Evolutionary conservation across 2,113 vertebrate species (phyloP).

Genomic region (Megaleporinus macrocephalus): DNA sequence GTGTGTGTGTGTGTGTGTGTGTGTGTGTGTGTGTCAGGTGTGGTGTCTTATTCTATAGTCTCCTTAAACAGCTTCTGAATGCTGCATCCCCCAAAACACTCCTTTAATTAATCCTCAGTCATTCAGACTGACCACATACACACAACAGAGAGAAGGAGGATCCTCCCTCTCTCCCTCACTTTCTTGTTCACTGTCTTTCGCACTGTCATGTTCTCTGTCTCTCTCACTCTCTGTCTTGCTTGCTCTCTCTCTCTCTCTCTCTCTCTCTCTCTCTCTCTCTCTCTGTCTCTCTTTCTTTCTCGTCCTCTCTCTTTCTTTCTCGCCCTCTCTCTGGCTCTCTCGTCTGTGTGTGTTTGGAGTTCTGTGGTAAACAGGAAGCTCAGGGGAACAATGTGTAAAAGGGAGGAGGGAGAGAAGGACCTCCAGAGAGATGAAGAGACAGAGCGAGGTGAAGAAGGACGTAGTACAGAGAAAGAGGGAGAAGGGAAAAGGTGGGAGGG

Average conservation of each 20-base stretch:
- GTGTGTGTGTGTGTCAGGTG: neutral
- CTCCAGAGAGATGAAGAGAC: neutral
- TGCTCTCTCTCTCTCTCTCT: neutral
- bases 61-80: neutral
- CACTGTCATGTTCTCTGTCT: constrained; percentile 5
- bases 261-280: too few species aligned
- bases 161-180: too few species aligned
- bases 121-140: neutral
- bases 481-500: neutral
- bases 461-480: neutral
- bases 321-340: neutral
- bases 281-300: too few species aligned
- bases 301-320: neutral
- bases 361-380: constrained; percentile 74
- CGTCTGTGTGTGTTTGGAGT: constrained; percentile 42
- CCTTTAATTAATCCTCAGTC: neutral
- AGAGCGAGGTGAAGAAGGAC: neutral
- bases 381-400: constrained; percentile 66
- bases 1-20: too few species aligned
- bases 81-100: neutral
- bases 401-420: constrained; percentile 8
- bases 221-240: too few species aligned
- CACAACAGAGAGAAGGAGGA: neutral
- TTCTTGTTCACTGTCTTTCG: too few species aligned
- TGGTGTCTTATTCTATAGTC: neutral